Evolutionary conservation across 2,888 invertebrate species (phyloP).

Genomic region (Dorcus hopei): DNA sequence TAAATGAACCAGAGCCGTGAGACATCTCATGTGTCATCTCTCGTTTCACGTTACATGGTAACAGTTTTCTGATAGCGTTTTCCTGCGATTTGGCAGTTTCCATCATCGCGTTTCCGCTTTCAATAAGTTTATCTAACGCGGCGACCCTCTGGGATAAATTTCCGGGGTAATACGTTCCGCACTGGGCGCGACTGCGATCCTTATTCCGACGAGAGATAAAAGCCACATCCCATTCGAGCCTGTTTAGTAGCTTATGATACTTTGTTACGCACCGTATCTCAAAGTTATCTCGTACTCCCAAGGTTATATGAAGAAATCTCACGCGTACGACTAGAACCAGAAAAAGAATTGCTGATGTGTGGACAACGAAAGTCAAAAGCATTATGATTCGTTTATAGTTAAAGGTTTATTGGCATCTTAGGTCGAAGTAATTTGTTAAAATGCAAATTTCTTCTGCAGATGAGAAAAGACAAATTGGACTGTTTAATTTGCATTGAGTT

Average conservation of each 20-base stretch:
- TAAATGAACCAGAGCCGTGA: slow-evolving; percentile 1
- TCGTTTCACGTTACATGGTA: slow-evolving; percentile 19
- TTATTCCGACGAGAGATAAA: neutral
- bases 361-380: too few species aligned
- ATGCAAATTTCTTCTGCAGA: too few species aligned
- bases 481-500: too few species aligned
- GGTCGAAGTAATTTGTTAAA: too few species aligned
- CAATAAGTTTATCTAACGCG: slow-evolving; percentile 36
- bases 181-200: slow-evolving; percentile 25
- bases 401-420: too few species aligned
- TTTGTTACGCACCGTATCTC: neutral
- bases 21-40: slow-evolving; percentile 11
- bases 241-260: neutral
- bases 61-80: slow-evolving; percentile 35
- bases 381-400: too few species aligned
- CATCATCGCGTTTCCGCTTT: slow-evolving; percentile 38
- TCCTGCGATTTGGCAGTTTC: slow-evolving; percentile 37
- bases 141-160: slow-evolving; percentile 33
- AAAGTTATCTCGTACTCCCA: neutral
- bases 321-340: too few species aligned
- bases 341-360: too few species aligned
- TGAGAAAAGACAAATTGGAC: too few species aligned
- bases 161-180: slow-evolving; percentile 26
- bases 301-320: too few species aligned
- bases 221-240: neutral